Base-by-base conservation (phyloP, 2,888 invertebrate species). In the Eubasilissa splendida region DNA sequence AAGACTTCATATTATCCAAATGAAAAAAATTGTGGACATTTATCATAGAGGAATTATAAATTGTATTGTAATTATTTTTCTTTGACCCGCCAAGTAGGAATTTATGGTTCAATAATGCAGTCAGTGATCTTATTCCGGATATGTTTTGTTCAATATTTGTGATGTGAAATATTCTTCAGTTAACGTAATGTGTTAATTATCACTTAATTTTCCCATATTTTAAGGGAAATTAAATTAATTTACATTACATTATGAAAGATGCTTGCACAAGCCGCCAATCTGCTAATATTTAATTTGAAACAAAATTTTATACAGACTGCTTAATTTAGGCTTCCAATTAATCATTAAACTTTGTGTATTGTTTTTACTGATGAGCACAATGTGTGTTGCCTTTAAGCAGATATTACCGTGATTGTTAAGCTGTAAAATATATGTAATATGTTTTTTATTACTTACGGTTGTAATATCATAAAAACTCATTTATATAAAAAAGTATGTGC, bases 391-490 rank as follows among this genome's bases (percentile, higher is more conserved):
- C 76, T 80, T 80, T 76, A 59, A 80, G 60, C 80, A 76, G 76
- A 80, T 76, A 80, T 70, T 76, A 80, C 76, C 80, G 58, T 63
- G 81, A 79, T 81, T 81, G 81, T 76, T 81, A 70, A 76, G 80
- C 80, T 76, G 80, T 80, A 81, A 81, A 79, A 76, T 78, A 76
- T 60, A 78, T 75, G 42, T 71, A 70, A 76, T 56, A 70, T 76
- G 81, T 79, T 81, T 81, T 81, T 79, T 81, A 81, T 79, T 81
- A 79, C 66, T 79, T 77, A 76, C 68, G 70, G 59, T 81, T 77
- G 81, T 78, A 75, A 76, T 74, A 78, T 79, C 78, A 79, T 75
- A 76, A 73, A 79, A 79, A 79, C 81, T 81, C 81, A 81, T 81
- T 79, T 81, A 81, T 79, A 81, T 81, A 78, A 81, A 81, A 79